Base-by-base conservation (phyloP, 2,888 invertebrate species). In the Leptopilina myrica region DNA sequence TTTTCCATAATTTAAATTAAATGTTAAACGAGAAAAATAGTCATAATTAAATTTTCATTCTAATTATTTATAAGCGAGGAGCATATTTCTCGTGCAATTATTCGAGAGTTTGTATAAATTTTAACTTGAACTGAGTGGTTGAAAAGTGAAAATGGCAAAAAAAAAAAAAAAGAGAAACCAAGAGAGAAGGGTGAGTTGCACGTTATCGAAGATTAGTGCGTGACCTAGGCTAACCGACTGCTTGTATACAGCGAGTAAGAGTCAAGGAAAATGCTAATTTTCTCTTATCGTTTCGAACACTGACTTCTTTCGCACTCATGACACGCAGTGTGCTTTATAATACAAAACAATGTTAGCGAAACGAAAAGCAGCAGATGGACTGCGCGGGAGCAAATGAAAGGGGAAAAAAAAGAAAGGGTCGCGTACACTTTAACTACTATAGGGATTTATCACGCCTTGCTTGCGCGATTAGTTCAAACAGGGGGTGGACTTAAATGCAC, bases 191-290 rank as follows among this genome's bases (percentile, higher is more conserved):
- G 53, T 26, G 73, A 33, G 53, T 20, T 33, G 14, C 59, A n/a
- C 73, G 56, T 73, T 73, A 73, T 73, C 73, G 33, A 73, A 56
- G 33, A 73, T 56, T 73, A 73, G 56, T 56, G 73, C 73, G 73
- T 73, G 73, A 73, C 73, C 56, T 73, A 11, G 73, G 56, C 56
- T 73, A 53, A 73, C 53, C 73, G 56, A 56, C 33, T 26, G 53
- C 26, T 14, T 12, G 56, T 73, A 56, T 56, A 40, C 8, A 33
- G 33, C 56, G 33, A 73, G n/a, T 73, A 26, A 53, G 53, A 69
- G 33, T 69, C 40, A 56, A 73, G 56, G 12, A 73, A 73, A 73
- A 73, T 73, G 56, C 73, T 56, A 56, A 73, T 49, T 73, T 33
- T 56, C 43, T 56, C 73, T 56, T 73, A 56, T 73, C 73, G 40